Percentiles rank a stretch among this genome's conserved stretches.
Evolutionary conservation across 2,113 vertebrate species (phyloP).

Genomic region (Argyrosomus japonicus): DNA sequence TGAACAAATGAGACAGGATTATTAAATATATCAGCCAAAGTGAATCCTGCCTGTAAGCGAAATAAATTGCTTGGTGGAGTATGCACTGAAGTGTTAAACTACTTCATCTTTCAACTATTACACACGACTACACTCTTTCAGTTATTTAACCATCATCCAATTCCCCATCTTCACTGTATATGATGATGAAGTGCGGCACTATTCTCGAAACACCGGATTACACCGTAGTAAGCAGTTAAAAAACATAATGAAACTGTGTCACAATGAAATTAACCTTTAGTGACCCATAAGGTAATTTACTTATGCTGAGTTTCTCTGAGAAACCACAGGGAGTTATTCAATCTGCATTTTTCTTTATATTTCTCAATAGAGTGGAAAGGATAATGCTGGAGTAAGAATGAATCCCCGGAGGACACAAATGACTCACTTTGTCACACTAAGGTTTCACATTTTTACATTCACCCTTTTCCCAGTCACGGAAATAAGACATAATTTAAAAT

Average conservation of each 20-base stretch:
- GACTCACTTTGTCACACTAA: slow-evolving; percentile 42
- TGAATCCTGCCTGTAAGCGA: neutral
- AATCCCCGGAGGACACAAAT: slow-evolving; percentile 17
- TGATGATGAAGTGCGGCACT: slow-evolving; percentile 8
- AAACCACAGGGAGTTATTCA: slow-evolving; percentile 7
- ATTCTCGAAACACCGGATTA: slow-evolving; percentile 34
- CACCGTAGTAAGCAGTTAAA: slow-evolving; percentile 3
- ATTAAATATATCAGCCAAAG: slow-evolving; percentile 13
- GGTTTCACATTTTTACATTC: neutral
- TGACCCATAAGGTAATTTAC: slow-evolving; percentile 34
- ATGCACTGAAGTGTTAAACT: neutral
- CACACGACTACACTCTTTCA: neutral
- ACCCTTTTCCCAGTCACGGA: neutral
- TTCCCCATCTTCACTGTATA: neutral
- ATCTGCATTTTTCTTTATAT: neutral
- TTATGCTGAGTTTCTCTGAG: neutral
- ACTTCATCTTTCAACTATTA: neutral
- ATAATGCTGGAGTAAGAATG: slow-evolving; percentile 12
- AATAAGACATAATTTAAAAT: neutral
- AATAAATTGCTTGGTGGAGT: neutral
- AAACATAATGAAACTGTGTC: slow-evolving; percentile 5
- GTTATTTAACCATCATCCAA: slow-evolving; percentile 4
- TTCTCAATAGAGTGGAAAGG: slow-evolving; percentile 15
- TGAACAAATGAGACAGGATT: slow-evolving; percentile 7
- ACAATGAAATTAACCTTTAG: slow-evolving; percentile 40